phyloP scores from a whole-genome alignment of 2,113 vertebrate species.

The Coreoperca whiteheadi region DNA sequence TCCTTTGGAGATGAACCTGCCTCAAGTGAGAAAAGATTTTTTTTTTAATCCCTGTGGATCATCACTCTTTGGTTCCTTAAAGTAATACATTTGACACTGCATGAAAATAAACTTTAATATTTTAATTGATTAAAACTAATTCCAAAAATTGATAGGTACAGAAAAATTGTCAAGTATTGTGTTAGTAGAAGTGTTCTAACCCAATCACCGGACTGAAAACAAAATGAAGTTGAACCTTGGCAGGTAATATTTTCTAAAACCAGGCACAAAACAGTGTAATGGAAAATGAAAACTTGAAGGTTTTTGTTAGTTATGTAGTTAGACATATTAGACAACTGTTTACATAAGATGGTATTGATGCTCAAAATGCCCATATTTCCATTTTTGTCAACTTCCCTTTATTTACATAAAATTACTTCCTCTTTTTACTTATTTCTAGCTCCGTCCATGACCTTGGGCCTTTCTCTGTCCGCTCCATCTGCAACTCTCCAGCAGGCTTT shows the following conservation, averaged over 20 bases:
- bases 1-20: slow-evolving; percentile 83
- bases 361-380: background rate
- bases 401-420: background rate
- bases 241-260: background rate
- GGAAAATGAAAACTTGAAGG: background rate
- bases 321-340: background rate
- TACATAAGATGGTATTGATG: background rate
- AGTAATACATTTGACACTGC: background rate
- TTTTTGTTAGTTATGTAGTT: background rate
- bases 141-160: background rate
- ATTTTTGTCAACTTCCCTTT: background rate
- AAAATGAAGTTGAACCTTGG: background rate
- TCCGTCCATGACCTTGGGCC: slow-evolving; percentile 84
- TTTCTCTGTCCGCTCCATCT: slow-evolving; percentile 92
- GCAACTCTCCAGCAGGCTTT: slow-evolving; percentile 91
- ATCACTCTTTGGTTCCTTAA: background rate
- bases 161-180: background rate
- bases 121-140: background rate
- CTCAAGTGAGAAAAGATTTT: slow-evolving; percentile 53
- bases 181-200: too few relatives aligned
- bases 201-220: background rate
- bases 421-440: slow-evolving; percentile 61
- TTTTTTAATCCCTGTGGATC: background rate
- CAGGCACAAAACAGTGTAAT: background rate
- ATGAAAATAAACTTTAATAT: background rate